Conservation (phyloP, 2,797 vertebrate genomes). For the Macropodus opercularis region DNA sequence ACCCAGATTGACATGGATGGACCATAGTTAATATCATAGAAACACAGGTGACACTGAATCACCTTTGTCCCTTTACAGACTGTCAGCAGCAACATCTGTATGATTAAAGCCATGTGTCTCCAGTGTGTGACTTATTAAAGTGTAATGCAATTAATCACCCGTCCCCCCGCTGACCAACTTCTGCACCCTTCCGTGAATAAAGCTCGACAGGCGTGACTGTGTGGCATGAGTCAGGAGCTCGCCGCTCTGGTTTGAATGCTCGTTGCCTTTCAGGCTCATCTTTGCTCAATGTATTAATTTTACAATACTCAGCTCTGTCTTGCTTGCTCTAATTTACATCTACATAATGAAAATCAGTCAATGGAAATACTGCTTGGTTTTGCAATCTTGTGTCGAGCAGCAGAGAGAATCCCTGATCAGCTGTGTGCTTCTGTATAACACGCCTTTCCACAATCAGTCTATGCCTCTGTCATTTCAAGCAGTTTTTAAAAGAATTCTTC, state of each 20-base stretch:
- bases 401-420: conserved; percentile 64
- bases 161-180: conserved; percentile 71
- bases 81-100: conserved; percentile 62
- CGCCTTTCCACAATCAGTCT: conserved; percentile 53
- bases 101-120: conserved; percentile 71
- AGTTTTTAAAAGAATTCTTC: conserved; percentile 67
- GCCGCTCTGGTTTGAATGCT: conserved; percentile 47
- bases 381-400: conserved; percentile 56
- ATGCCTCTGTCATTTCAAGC: conserved; percentile 54
- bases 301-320: conserved; percentile 51
- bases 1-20: conserved; percentile 26
- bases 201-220: conserved; percentile 59
- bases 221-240: conserved; percentile 49
- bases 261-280: conserved; percentile 49
- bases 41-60: conserved; percentile 45
- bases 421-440: conserved; percentile 38
- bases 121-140: conserved; percentile 78
- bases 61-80: conserved; percentile 50
- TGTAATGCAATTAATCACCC: conserved; percentile 74
- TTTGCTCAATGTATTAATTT: conserved; percentile 48
- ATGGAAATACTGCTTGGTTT: conserved; percentile 60
- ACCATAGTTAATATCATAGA: conserved; percentile 35
- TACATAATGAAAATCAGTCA: conserved; percentile 68
- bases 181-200: conserved; percentile 64
- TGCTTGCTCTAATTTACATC: conserved; percentile 64